Conservation (phyloP, 2,888 invertebrate species). For the Apomyelois bistriatella region DNA sequence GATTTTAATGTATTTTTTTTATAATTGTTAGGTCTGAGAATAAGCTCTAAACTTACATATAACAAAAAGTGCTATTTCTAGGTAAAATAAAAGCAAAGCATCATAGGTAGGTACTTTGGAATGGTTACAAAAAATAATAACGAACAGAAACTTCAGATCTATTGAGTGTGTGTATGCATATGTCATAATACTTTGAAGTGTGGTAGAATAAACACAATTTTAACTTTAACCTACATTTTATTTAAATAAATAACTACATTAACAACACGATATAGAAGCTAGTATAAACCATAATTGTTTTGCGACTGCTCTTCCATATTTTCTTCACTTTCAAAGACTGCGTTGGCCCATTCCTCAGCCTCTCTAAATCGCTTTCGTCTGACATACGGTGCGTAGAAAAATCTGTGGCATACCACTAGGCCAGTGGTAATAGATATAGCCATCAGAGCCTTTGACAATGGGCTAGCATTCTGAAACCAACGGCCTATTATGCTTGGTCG, state of each 20-base stretch:
- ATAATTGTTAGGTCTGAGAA: no score
- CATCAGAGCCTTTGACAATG: conserved; percentile 57
- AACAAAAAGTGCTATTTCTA: no score
- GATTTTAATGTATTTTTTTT: no score
- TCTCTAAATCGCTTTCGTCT: conserved; percentile 37
- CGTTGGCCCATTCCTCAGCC: conserved; percentile 63
- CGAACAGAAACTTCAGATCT: no score
- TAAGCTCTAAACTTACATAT: no score
- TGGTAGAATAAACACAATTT: no score
- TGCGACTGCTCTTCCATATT: conserved; percentile 23
- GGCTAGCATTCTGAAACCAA: conserved; percentile 48
- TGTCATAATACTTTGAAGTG: no score
- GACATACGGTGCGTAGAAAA: conserved; percentile 45
- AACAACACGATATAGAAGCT: conserved; percentile 20
- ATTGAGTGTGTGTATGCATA: no score
- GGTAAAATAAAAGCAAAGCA: no score
- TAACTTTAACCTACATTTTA: conserved; percentile 4
- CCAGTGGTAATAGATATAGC: conserved; percentile 55
- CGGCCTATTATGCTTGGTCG: conserved; percentile 34
- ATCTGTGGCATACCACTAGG: conserved; percentile 42
- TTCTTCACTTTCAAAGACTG: conserved; percentile 60
- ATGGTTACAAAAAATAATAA: no score
- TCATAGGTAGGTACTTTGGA: no score
- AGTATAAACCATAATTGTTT: conserved; percentile 39
- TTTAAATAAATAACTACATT: conserved; percentile 10